A percentile compares a stretch with the other conserved stretches of the same genome.
phyloP scores from a whole-genome alignment of 2,113 vertebrate species.

The Pollachius pollachius region DNA sequence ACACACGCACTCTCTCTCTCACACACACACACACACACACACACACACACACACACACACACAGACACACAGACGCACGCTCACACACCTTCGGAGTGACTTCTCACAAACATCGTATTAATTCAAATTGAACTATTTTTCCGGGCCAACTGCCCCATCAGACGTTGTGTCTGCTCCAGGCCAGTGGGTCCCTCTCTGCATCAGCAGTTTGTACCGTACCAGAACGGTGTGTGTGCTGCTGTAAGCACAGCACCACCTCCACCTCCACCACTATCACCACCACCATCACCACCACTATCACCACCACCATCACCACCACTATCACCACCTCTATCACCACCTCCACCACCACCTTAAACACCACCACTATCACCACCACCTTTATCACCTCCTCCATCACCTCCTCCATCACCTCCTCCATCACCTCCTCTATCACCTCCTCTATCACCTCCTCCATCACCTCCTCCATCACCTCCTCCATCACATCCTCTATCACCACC shows the following conservation, averaged over 20 bases:
- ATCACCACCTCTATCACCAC: background rate
- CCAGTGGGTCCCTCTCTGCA: constrained; percentile 57
- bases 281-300: constrained; percentile 16
- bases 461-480: background rate
- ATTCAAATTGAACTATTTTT: no score
- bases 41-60: constrained; percentile 1
- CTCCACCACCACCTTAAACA: background rate
- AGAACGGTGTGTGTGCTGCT: constrained; percentile 52
- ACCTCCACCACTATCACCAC: background rate
- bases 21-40: constrained; percentile 30
- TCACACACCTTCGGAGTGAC: constrained; percentile 16
- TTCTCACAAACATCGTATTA: constrained; percentile 7
- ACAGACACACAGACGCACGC: no score
- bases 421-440: constrained; percentile 3
- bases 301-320: background rate
- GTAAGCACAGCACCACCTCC: constrained; percentile 54
- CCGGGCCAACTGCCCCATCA: no score
- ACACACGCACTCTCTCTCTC: no score
- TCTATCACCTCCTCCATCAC: background rate
- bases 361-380: no score
- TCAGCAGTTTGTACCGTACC: constrained; percentile 60
- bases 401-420: no score
- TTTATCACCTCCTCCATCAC: no score
- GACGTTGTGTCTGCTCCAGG: background rate
- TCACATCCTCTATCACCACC: background rate